phyloP scores from a whole-genome alignment of 2,797 vertebrate species.

The Characodon lateralis region DNA sequence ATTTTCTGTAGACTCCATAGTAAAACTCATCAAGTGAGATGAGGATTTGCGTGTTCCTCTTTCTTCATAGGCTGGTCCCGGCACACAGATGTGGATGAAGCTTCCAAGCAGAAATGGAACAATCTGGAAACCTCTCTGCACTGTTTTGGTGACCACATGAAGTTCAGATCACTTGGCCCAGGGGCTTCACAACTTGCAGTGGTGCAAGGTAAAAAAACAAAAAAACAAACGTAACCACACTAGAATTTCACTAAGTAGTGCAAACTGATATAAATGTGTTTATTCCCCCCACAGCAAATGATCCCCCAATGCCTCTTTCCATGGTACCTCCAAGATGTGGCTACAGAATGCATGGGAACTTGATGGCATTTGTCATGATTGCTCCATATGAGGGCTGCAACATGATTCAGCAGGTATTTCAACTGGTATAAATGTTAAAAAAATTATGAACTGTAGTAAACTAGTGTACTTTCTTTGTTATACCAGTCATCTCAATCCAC shows the following conservation, averaged over 20 bases:
- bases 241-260: not conserved
- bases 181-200: slow-evolving; percentile 48
- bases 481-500: not conserved
- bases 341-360: slow-evolving; percentile 56
- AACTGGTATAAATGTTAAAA: not conserved
- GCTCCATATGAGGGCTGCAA: slow-evolving; percentile 67
- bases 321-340: slow-evolving; percentile 62
- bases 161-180: slow-evolving; percentile 57
- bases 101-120: slow-evolving; percentile 40
- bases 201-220: slow-evolving; percentile 53
- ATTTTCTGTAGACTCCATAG: not conserved
- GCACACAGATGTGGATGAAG: not conserved
- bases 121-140: slow-evolving; percentile 45
- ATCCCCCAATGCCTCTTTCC: slow-evolving; percentile 35
- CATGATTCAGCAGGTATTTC: slow-evolving; percentile 53
- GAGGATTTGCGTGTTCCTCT: not conserved
- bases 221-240: too few species aligned
- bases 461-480: not conserved
- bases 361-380: slow-evolving; percentile 37
- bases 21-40: not conserved
- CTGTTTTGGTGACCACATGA: slow-evolving; percentile 64
- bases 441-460: too few species aligned
- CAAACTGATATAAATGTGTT: not conserved
- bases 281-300: slow-evolving; percentile 9
- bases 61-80: slow-evolving; percentile 18